Evolutionary conservation across 2,888 invertebrate genomes (phyloP).

Genomic region (Anodontia alba): DNA sequence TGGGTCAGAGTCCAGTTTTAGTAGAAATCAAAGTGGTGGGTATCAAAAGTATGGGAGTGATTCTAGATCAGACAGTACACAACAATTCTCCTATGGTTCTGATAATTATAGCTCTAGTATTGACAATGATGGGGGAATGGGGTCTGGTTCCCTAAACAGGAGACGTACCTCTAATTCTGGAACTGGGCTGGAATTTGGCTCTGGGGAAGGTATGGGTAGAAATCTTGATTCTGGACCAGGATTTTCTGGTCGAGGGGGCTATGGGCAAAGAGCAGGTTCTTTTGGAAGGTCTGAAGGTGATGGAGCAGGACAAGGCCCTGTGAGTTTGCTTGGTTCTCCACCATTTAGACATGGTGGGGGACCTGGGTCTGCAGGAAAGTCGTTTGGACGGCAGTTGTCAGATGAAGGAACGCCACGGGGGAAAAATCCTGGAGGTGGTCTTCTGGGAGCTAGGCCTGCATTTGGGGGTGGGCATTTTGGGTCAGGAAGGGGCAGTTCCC

Average conservation of each 20-base stretch:
- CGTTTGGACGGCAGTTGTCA: constrained; percentile 40
- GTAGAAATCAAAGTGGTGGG: constrained; percentile 13
- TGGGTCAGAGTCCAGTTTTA: constrained; percentile 10
- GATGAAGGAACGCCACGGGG: constrained; percentile 30
- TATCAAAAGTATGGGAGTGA: constrained; percentile 31
- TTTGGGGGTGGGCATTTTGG: constrained; percentile 38
- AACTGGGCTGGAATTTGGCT: neutral
- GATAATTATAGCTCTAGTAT: constrained; percentile 42
- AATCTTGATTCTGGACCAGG: neutral
- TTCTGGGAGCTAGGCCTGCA: constrained; percentile 36
- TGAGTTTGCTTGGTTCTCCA: constrained; percentile 40
- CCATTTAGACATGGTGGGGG: constrained; percentile 39
- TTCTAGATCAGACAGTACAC: constrained; percentile 28
- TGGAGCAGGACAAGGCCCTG: constrained; percentile 14
- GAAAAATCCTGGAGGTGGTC: constrained; percentile 31
- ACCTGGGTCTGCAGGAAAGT: neutral
- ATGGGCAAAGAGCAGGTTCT: neutral
- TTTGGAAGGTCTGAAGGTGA: constrained; percentile 7
- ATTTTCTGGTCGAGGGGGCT: neutral
- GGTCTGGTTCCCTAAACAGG: neutral
- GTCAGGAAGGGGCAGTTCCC: constrained; percentile 33
- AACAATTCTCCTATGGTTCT: constrained; percentile 52
- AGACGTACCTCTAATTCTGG: neutral
- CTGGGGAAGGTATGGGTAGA: constrained; percentile 8
- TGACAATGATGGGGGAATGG: constrained; percentile 14